These are phyloP conservation scores for Podarcis raffonei DNA, from an alignment of 2,113 vertebrate species.

Conservation along the genomic window DNA sequence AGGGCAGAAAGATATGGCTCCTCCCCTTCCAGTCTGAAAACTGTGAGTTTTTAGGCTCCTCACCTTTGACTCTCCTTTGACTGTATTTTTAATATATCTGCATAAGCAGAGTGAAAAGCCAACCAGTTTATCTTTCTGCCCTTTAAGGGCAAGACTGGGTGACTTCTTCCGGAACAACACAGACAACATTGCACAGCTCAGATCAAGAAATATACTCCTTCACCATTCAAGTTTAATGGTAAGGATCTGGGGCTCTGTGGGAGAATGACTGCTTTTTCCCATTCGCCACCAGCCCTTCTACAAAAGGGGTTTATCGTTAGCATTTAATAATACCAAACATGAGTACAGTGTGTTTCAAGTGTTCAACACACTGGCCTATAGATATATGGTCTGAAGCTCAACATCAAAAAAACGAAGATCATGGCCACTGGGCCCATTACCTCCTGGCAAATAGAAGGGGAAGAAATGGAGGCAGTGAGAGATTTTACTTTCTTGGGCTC, in stretches of 20 bases:
- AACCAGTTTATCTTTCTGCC: slow-evolving; percentile 29
- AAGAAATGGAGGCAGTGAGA: too few relatives aligned
- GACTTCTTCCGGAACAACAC: background rate
- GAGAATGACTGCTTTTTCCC: background rate
- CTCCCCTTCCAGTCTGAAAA: accelerated
- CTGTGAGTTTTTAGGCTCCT: background rate
- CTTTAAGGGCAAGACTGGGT: slow-evolving; percentile 8
- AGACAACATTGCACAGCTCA: background rate
- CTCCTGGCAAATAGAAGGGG: too few relatives aligned
- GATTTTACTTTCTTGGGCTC: too few relatives aligned
- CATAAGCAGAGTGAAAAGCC: accelerated
- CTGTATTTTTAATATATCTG: background rate
- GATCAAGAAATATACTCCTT: background rate
- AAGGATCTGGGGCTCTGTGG: background rate
- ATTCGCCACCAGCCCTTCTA: slow-evolving; percentile 1
- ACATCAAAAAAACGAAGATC: too few relatives aligned
- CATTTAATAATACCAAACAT: background rate
- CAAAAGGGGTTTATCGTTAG: background rate
- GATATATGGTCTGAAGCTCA: too few relatives aligned
- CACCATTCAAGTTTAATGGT: background rate
- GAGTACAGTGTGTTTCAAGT: background rate
- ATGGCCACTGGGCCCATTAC: too few relatives aligned
- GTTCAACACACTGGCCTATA: background rate
- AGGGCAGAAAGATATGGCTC: accelerated
- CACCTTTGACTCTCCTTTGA: accelerated